phyloP scores from a whole-genome alignment of 1,140 invertebrate genomes.

The Bombus fervidus region DNA sequence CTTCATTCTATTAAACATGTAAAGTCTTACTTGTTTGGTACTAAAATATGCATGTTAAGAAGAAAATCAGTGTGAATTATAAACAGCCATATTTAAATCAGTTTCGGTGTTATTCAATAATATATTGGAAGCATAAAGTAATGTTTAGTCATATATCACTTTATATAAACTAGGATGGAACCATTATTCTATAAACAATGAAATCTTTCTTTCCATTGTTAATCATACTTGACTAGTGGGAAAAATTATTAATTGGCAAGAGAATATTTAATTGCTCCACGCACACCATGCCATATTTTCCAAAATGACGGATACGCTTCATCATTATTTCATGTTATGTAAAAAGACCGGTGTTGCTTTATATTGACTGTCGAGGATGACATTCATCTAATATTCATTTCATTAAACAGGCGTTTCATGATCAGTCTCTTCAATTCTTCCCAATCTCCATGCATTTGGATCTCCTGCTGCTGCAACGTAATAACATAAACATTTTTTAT shows the following conservation, averaged over 20 bases:
- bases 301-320: constrained; percentile 53
- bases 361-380: constrained; percentile 78
- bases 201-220: constrained; percentile 54
- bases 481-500: constrained; percentile 26
- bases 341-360: constrained; percentile 66
- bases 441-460: constrained; percentile 90
- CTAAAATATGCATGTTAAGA: constrained; percentile 45
- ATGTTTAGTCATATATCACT: constrained; percentile 52
- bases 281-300: constrained; percentile 64
- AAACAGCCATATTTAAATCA: constrained; percentile 51
- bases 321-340: constrained; percentile 61
- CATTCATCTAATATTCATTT: constrained; percentile 65
- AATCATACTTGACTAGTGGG: constrained; percentile 59
- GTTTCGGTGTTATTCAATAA: constrained; percentile 51
- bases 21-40: constrained; percentile 55
- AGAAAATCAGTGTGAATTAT: constrained; percentile 53
- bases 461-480: constrained; percentile 85
- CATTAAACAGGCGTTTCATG: constrained; percentile 91
- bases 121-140: constrained; percentile 69
- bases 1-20: constrained; percentile 52
- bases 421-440: constrained; percentile 91
- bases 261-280: constrained; percentile 70
- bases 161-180: constrained; percentile 64
- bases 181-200: constrained; percentile 60
- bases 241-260: constrained; percentile 67